Evolutionary conservation across 2,113 vertebrate genomes (phyloP), one percentile per base, ranked within the genome.

Genomic region (Oryzias celebensis): DNA sequence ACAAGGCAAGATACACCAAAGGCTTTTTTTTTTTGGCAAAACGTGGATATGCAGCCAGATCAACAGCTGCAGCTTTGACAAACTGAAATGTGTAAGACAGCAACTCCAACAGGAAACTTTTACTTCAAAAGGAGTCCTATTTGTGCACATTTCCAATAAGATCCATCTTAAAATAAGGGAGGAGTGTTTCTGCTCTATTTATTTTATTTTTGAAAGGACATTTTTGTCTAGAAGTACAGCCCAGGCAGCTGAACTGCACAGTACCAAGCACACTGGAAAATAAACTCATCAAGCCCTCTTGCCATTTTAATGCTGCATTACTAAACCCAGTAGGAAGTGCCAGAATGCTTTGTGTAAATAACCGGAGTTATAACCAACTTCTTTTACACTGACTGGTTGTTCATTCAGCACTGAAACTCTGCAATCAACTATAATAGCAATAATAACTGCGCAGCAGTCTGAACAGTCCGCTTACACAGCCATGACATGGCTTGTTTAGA

Each of bases 381-480:
- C 44, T 36, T 36, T 50, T 42, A 36, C 26, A 51, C 26, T 49
- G 20, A 80, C 18, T 18, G 52, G 20, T 56, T 65, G 76, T 75
- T 44, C 77, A 76, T 57, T 80, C 79, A 85, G 82, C 81, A 69
- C n/a, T 6, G 46, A 78, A 50, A 54, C 62, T 51, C 57, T 67
- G 58, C 55, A 73, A 86, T 82, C 68, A 54, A 59, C 48, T 42
- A 55, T 62, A 75, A 80, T 52, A 74, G 79, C 31, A 75, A 68
- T 73, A 73, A 82, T 56, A 51, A 67, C 49, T 69, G 75, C 52
- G 75, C 14, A 65, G 28, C 41, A 61, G 22, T 54, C 59, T 16
- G 22, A 48, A 62, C 74, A 64, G 60, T 18, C 53, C 58, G 42
- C 42, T 65, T 71, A 51, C 62, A 44, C 53, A 46, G 64, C 71